Evolutionary conservation across 2,113 vertebrate species (phyloP), one percentile per base, ranked within the genome.

Genomic region (Pyrgilauda ruficollis): DNA sequence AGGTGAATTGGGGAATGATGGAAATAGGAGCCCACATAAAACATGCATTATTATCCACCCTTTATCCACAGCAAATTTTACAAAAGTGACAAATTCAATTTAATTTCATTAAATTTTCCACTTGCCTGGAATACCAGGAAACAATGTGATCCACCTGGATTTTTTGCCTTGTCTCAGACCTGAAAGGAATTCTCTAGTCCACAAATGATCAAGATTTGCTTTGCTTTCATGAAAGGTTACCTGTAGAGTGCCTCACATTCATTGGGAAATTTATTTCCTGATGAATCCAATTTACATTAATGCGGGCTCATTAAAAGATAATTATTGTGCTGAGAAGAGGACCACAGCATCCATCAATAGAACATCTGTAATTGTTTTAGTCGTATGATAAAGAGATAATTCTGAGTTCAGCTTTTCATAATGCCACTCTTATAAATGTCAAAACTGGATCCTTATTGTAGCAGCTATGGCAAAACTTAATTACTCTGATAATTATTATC

Each of bases 231-330:
- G 89, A 98, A 96, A 97, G 97, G 97, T 96, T 98, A 98, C 97
- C 97, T 98, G 98, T 97, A 93, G 97, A 98, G 97, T 95, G 93
- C 96, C 96, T 97, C 97, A 97, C 97, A 98, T 97, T 97, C 95
- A 84, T 84, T 84, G 83, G 93, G 92, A 96, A 97, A 96, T 98
- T 98, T 97, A 98, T 98, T 97, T 98, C 97, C 98, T 96, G 84
- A 95, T 98, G 97, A 98, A 98, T 98, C 97, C 92, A 97, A 99
- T 99, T 98, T 98, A 97, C 99, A 98, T 98, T 98, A 99, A 99
- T 99, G 98, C 95, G 94, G 97, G 98, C 98, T 98, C 98, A 98
- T 99, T 99, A 99, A 98, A 98, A 99, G 98, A 96, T 98, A 98
- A 99, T 99, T 98, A 98, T 97, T 96, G 78, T 93, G 80, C 85